A percentile compares a stretch with the other conserved stretches of the same genome.
Conservation (phyloP, 2,797 vertebrate genomes). For the Calcarius lapponicus region DNA sequence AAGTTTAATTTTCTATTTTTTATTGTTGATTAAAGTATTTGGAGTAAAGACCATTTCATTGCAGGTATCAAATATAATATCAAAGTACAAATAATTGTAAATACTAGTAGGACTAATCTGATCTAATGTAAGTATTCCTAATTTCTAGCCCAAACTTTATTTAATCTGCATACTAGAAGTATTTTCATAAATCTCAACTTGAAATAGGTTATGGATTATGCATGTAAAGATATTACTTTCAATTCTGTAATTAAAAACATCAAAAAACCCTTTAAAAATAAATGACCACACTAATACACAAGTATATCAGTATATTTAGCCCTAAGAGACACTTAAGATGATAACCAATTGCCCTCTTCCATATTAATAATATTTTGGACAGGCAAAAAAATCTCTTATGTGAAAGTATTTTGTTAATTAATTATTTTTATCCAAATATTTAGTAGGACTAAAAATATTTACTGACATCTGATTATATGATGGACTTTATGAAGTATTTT, state of each 20-base stretch:
- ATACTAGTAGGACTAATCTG: neutral
- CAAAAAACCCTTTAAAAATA: neutral
- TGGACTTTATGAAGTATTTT: neutral
- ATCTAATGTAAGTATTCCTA: conserved; percentile 3
- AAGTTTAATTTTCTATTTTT: neutral
- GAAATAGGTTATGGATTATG: neutral
- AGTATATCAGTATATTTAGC: neutral
- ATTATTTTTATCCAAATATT: neutral
- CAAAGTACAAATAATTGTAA: conserved; percentile 1
- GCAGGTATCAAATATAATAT: neutral
- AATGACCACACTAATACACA: neutral
- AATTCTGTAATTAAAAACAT: neutral
- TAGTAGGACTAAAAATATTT: neutral
- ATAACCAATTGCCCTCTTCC: neutral
- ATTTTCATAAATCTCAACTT: neutral
- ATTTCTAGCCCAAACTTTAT: neutral
- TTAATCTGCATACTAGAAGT: neutral
- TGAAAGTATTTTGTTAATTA: neutral
- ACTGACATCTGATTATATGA: neutral
- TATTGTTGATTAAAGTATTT: conserved; percentile 3
- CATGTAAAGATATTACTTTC: neutral
- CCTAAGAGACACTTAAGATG: neutral
- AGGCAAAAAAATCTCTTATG: neutral
- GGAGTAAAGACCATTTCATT: neutral
- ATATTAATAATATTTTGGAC: neutral